Conservation (phyloP, 2,113 vertebrate genomes). For the Gymnorhina tibicen region DNA sequence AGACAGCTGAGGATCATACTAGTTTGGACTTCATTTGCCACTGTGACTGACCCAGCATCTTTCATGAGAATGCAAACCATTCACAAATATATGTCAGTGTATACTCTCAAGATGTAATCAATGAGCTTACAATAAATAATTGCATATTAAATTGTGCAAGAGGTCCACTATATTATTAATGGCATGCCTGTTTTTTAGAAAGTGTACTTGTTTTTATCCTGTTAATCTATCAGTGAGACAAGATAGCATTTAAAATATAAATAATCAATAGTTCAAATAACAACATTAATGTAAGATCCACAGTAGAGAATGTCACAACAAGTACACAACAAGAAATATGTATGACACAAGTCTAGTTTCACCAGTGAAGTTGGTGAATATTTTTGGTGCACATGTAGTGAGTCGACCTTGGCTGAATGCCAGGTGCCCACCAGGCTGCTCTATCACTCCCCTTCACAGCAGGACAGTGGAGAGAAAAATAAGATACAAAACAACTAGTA, state of each 20-base stretch:
- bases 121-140: neutral
- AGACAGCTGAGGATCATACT: neutral
- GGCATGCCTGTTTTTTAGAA: neutral
- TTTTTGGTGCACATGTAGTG: neutral
- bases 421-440: neutral
- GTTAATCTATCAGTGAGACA: neutral
- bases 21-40: neutral
- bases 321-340: neutral
- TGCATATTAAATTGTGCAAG: neutral
- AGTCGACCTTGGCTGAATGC: neutral
- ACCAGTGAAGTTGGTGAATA: neutral
- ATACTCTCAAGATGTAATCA: neutral
- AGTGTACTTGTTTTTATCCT: neutral
- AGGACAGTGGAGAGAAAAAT: neutral
- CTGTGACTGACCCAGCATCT: neutral
- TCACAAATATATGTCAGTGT: neutral
- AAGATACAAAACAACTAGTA: neutral
- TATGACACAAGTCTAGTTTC: neutral
- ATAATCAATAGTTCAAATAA: neutral
- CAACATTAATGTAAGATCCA: neutral
- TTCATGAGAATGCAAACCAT: neutral
- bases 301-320: neutral
- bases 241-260: neutral
- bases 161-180: neutral
- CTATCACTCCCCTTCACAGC: neutral